These are phyloP conservation scores for Aegithalos caudatus DNA, from an alignment of 2,113 vertebrate genomes.

Conservation along the genomic window DNA sequence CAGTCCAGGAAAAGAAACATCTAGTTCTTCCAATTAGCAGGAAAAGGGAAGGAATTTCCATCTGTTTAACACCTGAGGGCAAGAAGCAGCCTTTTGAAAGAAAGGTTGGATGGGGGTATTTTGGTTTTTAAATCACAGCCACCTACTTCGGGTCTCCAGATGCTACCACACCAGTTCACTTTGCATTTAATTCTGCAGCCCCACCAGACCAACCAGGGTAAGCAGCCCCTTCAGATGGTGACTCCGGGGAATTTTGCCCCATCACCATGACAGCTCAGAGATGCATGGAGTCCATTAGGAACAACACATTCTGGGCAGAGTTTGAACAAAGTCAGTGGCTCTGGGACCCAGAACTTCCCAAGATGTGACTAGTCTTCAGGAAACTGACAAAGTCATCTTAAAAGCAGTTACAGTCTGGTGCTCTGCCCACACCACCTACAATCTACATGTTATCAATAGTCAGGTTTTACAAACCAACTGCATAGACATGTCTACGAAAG, in stretches of 20 bases:
- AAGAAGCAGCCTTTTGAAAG: background rate
- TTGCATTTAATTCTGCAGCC: background rate
- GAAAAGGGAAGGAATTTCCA: conserved; percentile 25
- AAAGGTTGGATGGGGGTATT: background rate
- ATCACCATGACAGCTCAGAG: background rate
- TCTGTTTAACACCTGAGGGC: background rate
- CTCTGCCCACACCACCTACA: background rate
- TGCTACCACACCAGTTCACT: background rate
- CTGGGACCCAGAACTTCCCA: background rate
- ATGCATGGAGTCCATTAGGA: background rate
- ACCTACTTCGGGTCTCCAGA: background rate
- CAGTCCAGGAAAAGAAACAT: background rate
- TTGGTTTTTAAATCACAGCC: conserved; percentile 8
- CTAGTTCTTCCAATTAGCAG: background rate
- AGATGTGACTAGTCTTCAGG: background rate
- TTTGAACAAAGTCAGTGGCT: background rate
- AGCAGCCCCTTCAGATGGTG: background rate
- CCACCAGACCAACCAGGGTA: background rate
- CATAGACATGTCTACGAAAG: rapidly evolving
- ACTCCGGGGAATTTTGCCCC: background rate
- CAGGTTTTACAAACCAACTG: background rate
- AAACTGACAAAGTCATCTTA: background rate
- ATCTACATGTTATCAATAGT: background rate
- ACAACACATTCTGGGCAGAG: rapidly evolving
- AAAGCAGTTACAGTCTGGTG: background rate